Base-by-base conservation (phyloP, 2,888 invertebrate genomes). In the Acrobasis suavella region DNA sequence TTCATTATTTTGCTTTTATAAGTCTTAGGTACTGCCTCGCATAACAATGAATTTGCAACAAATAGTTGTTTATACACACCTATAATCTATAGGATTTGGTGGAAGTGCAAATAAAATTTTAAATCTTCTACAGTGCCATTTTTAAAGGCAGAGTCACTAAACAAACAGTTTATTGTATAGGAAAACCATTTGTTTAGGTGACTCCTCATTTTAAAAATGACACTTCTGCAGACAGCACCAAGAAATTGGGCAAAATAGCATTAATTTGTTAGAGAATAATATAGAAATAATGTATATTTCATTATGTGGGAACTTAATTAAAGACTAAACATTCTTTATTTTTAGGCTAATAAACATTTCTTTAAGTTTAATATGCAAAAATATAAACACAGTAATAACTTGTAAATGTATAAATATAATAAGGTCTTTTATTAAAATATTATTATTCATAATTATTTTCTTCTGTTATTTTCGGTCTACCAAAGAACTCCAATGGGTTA, bases 401-500 rank as follows among this genome's bases (percentile, higher is more conserved):
- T 72, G 68, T 71, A 73, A 69, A 69, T 73, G 69, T 75, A 73
- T 69, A 69, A 72, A 69, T 75, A 72, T 67, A 68, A 66, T 70
- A 73, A 63, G 16, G 67, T 70, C 72, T 67, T 68, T 69, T 75
- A 75, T 72, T 72, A 75, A 74, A 68, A 73, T 71, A 71, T 71
- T 72, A 72, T 70, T 67, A 63, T 68, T 61, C 54, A 22, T 54
- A 61, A 58, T 46, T n/a, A 10, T 42, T 17, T 9, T 8, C 32
- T 8, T 16, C 3, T 49, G 9, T 37, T 52, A 39, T 42, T 56
- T 42, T 22, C 12, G n/a, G n/a, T 12, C 0, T 6, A 46, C 46
- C 0, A 8, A 32, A 32, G 32, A 32, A 22, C 22, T 32, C 32
- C 32, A 6, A 6, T 32, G 8, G 32, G 32, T 7, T 32, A 32